These are phyloP conservation scores for Drosophila bocqueti DNA, from an alignment of 1,140 invertebrate genomes.

Conservation along the genomic window DNA sequence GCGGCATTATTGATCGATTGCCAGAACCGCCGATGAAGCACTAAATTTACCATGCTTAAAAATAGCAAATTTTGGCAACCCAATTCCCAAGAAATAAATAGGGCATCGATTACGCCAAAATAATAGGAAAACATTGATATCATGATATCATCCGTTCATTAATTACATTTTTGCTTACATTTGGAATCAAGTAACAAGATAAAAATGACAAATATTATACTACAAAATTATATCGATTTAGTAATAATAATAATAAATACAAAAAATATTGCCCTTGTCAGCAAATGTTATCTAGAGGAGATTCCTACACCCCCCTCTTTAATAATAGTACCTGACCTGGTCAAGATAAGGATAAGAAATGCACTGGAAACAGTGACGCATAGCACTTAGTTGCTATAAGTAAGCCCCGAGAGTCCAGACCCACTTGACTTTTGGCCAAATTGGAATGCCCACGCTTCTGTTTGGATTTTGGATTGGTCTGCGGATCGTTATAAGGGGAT, in stretches of 20 bases:
- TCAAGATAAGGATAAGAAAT: conserved; percentile 56
- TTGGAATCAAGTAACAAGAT: neutral
- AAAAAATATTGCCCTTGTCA: neutral
- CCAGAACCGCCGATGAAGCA: conserved; percentile 29
- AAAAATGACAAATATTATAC: neutral
- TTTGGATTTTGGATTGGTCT: conserved; percentile 25
- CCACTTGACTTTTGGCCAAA: conserved; percentile 67
- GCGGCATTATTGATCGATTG: conserved; percentile 54
- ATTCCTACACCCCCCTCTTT: neutral
- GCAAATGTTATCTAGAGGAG: conserved; percentile 4
- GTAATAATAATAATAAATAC: neutral
- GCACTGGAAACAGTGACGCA: conserved; percentile 54
- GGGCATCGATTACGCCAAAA: conserved; percentile 12
- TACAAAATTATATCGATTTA: neutral
- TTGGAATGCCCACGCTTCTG: conserved; percentile 45
- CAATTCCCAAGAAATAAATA: conserved; percentile 41
- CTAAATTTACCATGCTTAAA: conserved; percentile 31
- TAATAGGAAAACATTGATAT: conserved; percentile 40
- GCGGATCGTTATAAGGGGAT: neutral
- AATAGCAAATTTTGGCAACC: conserved; percentile 61
- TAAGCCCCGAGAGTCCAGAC: conserved; percentile 5
- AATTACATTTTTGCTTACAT: neutral
- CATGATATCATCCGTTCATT: neutral
- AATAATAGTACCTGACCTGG: conserved; percentile 21
- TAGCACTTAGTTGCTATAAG: conserved; percentile 6